Evolutionary conservation across 2,888 invertebrate genomes (phyloP), one percentile per base, ranked within the genome.

Genomic region (Synergus itoensis): DNA sequence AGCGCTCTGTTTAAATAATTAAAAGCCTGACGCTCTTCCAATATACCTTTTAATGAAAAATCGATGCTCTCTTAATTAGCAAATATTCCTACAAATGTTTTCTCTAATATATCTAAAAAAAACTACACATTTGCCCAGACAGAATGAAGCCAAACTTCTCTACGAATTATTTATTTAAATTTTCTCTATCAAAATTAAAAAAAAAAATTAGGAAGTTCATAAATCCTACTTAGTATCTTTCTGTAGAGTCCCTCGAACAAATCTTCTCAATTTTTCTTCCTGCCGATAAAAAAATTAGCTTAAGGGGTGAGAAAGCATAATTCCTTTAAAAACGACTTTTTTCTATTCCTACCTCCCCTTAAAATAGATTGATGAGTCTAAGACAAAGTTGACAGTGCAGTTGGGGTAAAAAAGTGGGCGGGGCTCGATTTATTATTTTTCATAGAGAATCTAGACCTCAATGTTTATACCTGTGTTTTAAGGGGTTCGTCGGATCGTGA

Each of bases 401-500:
- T 7, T 12, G 41, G 21, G 60, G 41, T 8, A 43, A 60, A 57
- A 76, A 41, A 45, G 62, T 40, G 63, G 62, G 60, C 41, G 43
- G 62, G 45, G 36, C 67, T 45, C 75, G 78, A 84, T 82, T 84
- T 81, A 83, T 84, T 84, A 84, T 84, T 83, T 84, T 82, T 82
- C 82, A 81, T 57, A 57, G 9, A 18, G 18, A 57, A 57, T 81
- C 79, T 76, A 79, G 79, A 57, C 36, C 64, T 48, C 78, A 63
- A 78, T 79, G 79, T 83, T 80, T 80, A 73, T 76, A 76, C 53
- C 48, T 53, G 65, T 65, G 41, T 62, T 63, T 76, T 14, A 18
- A 28, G 60, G 28, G 12, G 45, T 21, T 75, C 64, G 65, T 75
- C 73, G 64, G 36, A 5, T 36, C 36, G 36, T 36, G 36, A 36